Evolutionary conservation across 2,888 invertebrate genomes (phyloP).

Genomic region (Trachelus troglodyta): DNA sequence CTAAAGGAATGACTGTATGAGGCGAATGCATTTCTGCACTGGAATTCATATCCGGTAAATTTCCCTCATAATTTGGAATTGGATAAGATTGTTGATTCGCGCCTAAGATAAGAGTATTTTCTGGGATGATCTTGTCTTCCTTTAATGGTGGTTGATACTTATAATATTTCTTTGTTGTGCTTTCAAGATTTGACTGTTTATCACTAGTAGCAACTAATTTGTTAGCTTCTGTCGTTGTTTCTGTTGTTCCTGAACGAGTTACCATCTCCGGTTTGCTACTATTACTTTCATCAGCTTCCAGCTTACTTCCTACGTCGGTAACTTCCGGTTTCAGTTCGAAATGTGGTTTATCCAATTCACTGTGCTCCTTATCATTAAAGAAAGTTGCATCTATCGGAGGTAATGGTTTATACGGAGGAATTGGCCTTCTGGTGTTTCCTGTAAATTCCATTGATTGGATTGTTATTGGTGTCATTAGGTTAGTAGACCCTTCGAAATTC

Average conservation of each 20-base stretch:
- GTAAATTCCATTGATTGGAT: background rate
- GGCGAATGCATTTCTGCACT: slow-evolving; percentile 27
- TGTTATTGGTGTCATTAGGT: slow-evolving; percentile 20
- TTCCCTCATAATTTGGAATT: slow-evolving; percentile 41
- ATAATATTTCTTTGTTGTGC: slow-evolving; percentile 34
- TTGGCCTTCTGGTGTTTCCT: slow-evolving; percentile 52
- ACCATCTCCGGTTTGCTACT: background rate
- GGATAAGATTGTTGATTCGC: slow-evolving; percentile 45
- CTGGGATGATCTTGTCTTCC: slow-evolving; percentile 45
- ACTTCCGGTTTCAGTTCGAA: slow-evolving; percentile 25
- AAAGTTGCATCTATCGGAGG: slow-evolving; percentile 25
- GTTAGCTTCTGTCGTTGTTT: slow-evolving; percentile 18
- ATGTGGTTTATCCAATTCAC: slow-evolving; percentile 26
- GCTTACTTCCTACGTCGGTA: slow-evolving; percentile 6
- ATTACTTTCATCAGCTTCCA: background rate
- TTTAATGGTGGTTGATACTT: slow-evolving; percentile 53
- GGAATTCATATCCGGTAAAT: slow-evolving; percentile 25
- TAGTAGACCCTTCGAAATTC: slow-evolving; percentile 47
- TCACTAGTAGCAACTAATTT: slow-evolving; percentile 7
- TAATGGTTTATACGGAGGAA: slow-evolving; percentile 55
- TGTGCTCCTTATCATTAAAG: slow-evolving; percentile 22
- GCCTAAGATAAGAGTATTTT: slow-evolving; percentile 52
- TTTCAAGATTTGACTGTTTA: slow-evolving; percentile 25
- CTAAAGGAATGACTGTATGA: slow-evolving; percentile 34
- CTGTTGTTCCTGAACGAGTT: slow-evolving; percentile 10